Evolutionary conservation across 2,888 invertebrate species (phyloP).

Genomic region (Hypomecis atomaria): DNA sequence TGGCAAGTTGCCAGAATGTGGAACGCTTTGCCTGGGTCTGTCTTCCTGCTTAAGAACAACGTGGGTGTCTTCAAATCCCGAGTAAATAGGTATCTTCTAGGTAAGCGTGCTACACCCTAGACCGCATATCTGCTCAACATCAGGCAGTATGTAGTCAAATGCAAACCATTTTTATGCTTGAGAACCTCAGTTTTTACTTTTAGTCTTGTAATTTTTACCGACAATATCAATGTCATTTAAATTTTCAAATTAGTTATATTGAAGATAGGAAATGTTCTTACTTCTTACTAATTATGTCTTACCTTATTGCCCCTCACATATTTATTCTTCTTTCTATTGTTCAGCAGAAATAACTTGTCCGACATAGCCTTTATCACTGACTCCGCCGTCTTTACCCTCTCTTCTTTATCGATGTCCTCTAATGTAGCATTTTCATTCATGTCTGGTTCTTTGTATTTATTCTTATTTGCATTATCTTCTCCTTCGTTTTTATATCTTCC

Average conservation of each 20-base stretch:
- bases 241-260: not conserved
- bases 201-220: too few species aligned
- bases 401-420: constrained; percentile 14
- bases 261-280: not conserved
- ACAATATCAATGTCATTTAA: too few species aligned
- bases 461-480: not conserved
- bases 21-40: too few species aligned
- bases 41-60: too few species aligned
- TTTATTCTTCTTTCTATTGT: constrained; percentile 50
- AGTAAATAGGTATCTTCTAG: too few species aligned
- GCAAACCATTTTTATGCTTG: too few species aligned
- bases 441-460: not conserved
- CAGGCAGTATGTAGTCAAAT: too few species aligned
- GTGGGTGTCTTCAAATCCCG: too few species aligned
- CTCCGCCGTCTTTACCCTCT: constrained; percentile 54
- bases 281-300: constrained; percentile 13
- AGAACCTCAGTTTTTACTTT: too few species aligned
- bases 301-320: constrained; percentile 64
- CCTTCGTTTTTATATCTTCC: not conserved
- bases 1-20: too few species aligned
- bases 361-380: constrained; percentile 71
- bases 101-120: too few species aligned
- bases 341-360: constrained; percentile 63
- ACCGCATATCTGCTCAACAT: too few species aligned
- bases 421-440: not conserved